These are phyloP conservation scores for Orientallactaga bullata DNA, from an alignment of 2,113 vertebrate genomes.

Conservation along the genomic window DNA sequence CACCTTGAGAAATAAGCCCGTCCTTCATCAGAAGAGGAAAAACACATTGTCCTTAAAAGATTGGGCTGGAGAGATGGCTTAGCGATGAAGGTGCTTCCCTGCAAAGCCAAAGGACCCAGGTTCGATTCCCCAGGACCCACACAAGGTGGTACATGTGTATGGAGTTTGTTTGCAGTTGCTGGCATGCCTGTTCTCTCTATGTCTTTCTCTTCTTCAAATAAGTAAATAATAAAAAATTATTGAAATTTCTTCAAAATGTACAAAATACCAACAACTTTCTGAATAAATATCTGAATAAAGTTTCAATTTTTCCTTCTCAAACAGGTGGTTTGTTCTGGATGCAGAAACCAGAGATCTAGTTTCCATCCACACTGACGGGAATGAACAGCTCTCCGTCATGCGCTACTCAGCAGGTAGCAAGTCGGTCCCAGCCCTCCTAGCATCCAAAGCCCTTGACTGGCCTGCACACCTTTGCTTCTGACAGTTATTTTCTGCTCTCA, in stretches of 20 bases:
- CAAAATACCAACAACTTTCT: too few species aligned
- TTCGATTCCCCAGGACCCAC: too few species aligned
- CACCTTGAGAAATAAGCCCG: slow-evolving; percentile 51
- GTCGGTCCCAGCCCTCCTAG: background rate
- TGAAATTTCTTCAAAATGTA: too few species aligned
- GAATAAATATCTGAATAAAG: slow-evolving; percentile 9
- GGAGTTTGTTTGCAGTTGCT: too few species aligned
- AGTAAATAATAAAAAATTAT: too few species aligned
- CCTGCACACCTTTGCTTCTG: slow-evolving; percentile 22
- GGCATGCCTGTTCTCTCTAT: too few species aligned
- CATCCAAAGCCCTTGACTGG: background rate
- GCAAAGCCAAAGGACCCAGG: too few species aligned
- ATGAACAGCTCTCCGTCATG: slow-evolving; percentile 98
- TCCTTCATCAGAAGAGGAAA: slow-evolving; percentile 49
- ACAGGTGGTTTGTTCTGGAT: slow-evolving; percentile 98
- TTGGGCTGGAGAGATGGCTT: too few species aligned
- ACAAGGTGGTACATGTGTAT: too few species aligned
- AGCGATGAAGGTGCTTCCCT: too few species aligned
- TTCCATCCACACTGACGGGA: slow-evolving; percentile 98
- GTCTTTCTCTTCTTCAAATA: too few species aligned
- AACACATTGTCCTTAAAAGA: background rate
- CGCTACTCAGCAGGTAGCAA: slow-evolving; percentile 95
- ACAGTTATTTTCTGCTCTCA: slow-evolving; percentile 29
- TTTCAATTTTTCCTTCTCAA: slow-evolving; percentile 72
- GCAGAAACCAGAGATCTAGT: slow-evolving; percentile 97